Evolutionary conservation across 2,888 invertebrate species (phyloP).

Genomic region (Villa cingulata): DNA sequence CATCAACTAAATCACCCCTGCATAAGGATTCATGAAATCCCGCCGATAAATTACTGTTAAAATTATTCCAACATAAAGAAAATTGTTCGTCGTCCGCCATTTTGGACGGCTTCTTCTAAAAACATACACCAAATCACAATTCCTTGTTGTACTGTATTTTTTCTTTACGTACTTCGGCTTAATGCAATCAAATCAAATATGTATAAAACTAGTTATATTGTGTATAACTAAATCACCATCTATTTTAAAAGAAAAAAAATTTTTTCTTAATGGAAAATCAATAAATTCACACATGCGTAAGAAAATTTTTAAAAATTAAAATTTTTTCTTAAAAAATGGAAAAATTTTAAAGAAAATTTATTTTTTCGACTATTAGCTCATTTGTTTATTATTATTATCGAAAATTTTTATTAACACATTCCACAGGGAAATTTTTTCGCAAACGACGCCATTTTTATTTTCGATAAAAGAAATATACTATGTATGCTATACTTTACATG

Average conservation of each 20-base stretch:
- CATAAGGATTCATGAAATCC: conserved; percentile 57
- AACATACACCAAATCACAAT: too few species aligned
- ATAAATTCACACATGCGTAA: conserved; percentile 8
- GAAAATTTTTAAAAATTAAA: neutral
- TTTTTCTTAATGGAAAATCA: conserved; percentile 1
- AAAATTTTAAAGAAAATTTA: neutral
- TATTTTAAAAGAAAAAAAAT: neutral
- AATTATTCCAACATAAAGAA: conserved; percentile 64
- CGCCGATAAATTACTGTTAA: conserved; percentile 57
- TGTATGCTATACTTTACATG: neutral
- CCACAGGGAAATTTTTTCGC: conserved; percentile 9
- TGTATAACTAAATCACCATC: neutral
- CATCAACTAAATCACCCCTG: conserved; percentile 55
- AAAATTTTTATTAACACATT: neutral
- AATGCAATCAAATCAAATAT: too few species aligned
- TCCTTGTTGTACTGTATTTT: too few species aligned
- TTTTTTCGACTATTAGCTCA: too few species aligned
- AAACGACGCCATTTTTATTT: conserved; percentile 13
- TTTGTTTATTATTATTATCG: neutral
- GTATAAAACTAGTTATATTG: too few species aligned
- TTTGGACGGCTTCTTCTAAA: conserved; percentile 28
- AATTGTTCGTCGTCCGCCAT: conserved; percentile 62
- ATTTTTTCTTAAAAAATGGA: neutral
- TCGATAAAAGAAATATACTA: conserved; percentile 9
- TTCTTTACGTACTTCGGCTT: too few species aligned